Conservation (phyloP, 2,888 invertebrate species). For the Melanostoma mellinum region DNA sequence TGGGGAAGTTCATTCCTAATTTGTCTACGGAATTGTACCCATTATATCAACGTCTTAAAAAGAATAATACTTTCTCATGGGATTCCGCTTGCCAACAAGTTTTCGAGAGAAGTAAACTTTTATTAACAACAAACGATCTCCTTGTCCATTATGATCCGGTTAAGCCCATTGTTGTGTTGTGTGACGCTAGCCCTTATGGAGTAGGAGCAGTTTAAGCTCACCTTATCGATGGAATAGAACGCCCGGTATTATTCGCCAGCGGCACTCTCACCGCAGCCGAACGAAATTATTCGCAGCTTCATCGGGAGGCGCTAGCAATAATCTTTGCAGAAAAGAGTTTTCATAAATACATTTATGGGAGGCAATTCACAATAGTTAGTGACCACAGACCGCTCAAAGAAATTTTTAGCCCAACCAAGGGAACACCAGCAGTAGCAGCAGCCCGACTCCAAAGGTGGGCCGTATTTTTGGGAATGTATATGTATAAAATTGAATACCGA, state of each 20-base stretch:
- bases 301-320: conserved; percentile 55
- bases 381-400: conserved; percentile 69
- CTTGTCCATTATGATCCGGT: conserved; percentile 33
- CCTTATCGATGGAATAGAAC: conserved; percentile 33
- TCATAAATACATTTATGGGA: conserved; percentile 78
- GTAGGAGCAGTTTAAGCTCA: conserved; percentile 23
- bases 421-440: conserved; percentile 22
- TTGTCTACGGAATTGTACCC: conserved; percentile 48
- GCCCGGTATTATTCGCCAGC: conserved; percentile 44
- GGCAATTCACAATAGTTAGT: conserved; percentile 70
- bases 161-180: conserved; percentile 20
- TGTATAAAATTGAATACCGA: conserved; percentile 26
- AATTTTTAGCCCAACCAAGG: conserved; percentile 52
- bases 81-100: conserved; percentile 20
- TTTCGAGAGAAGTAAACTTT: conserved; percentile 24
- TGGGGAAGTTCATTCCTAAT: conserved; percentile 44
- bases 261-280: conserved; percentile 33
- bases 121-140: conserved; percentile 7
- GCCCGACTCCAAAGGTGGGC: conserved; percentile 71
- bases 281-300: conserved; percentile 45
- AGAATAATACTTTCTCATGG: conserved; percentile 56
- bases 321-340: conserved; percentile 62
- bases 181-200: conserved; percentile 12
- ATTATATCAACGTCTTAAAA: conserved; percentile 57
- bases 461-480: conserved; percentile 32